Evolutionary conservation across 2,888 invertebrate genomes (phyloP).

Genomic region (Rhogogaster chlorosoma): DNA sequence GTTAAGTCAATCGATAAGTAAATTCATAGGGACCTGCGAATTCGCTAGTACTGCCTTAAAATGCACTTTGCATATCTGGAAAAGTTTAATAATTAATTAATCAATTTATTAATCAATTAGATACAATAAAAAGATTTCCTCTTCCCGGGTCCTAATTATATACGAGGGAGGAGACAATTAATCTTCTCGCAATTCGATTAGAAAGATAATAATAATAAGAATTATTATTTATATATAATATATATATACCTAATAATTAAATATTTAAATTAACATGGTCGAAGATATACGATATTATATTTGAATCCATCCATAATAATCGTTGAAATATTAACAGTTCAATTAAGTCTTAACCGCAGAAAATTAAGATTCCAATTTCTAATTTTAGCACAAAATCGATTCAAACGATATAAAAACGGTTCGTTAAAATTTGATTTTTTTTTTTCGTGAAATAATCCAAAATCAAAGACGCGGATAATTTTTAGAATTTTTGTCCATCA

Average conservation of each 20-base stretch:
- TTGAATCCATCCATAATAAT: slow-evolving; percentile 42
- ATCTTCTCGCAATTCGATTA: background rate
- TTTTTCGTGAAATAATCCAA: background rate
- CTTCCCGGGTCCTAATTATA: slow-evolving; percentile 9
- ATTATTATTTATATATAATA: background rate
- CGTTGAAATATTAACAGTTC: slow-evolving; percentile 17
- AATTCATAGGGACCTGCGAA: slow-evolving; percentile 50
- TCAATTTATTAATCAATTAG: slow-evolving; percentile 7
- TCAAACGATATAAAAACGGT: background rate
- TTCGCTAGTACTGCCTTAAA: slow-evolving; percentile 49
- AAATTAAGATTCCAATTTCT: background rate
- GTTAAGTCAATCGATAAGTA: slow-evolving; percentile 39
- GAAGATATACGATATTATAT: slow-evolving; percentile 24
- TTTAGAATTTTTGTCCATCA: background rate
- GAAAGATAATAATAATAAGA: background rate
- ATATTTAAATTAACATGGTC: slow-evolving; percentile 6
- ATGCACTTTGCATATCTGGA: slow-evolving; percentile 50
- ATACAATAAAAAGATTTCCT: slow-evolving; percentile 12
- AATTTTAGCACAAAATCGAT: background rate
- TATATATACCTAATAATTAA: background rate
- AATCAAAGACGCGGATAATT: background rate
- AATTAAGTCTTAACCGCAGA: slow-evolving; percentile 14
- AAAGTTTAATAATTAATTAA: slow-evolving; percentile 40
- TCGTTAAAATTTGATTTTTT: background rate
- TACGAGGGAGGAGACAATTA: background rate